These are phyloP conservation scores for Bembecia ichneumoniformis DNA, from an alignment of 2,888 invertebrate genomes.

Conservation along the genomic window DNA sequence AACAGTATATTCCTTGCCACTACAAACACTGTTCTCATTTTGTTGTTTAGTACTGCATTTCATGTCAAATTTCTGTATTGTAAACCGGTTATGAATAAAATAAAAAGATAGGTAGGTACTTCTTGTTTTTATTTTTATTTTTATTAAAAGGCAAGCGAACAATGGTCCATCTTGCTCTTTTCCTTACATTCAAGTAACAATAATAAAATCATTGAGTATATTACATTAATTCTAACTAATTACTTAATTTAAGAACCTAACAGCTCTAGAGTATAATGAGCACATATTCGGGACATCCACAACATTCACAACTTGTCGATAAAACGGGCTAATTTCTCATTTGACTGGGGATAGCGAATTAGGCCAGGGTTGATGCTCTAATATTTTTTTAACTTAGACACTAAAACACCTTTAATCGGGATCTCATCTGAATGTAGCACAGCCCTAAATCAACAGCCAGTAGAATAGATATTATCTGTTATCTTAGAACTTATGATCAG, in stretches of 20 bases:
- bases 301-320: slow-evolving; percentile 40
- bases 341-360: slow-evolving; percentile 17
- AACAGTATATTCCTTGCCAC: too few relatives aligned
- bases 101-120: too few relatives aligned
- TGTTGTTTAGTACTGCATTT: too few relatives aligned
- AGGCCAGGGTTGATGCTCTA: slow-evolving; percentile 21
- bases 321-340: slow-evolving; percentile 9
- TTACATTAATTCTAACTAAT: slow-evolving; percentile 33
- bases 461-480: slow-evolving; percentile 2
- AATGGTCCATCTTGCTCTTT: slow-evolving; percentile 63
- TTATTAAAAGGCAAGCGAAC: slow-evolving; percentile 59
- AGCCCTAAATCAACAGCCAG: neutral
- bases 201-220: slow-evolving; percentile 15
- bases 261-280: slow-evolving; percentile 49
- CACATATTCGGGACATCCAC: slow-evolving; percentile 42
- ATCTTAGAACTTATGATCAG: slow-evolving; percentile 55
- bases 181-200: slow-evolving; percentile 27
- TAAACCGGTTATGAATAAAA: too few relatives aligned
- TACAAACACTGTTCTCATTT: too few relatives aligned
- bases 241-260: slow-evolving; percentile 39
- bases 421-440: neutral
- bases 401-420: neutral
- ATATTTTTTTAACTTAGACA: neutral
- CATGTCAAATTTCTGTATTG: too few relatives aligned
- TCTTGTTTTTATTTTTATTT: slow-evolving; percentile 6